These are phyloP conservation scores for Trypoxylon attenuatum DNA, from an alignment of 2,888 invertebrate genomes.

Conservation along the genomic window DNA sequence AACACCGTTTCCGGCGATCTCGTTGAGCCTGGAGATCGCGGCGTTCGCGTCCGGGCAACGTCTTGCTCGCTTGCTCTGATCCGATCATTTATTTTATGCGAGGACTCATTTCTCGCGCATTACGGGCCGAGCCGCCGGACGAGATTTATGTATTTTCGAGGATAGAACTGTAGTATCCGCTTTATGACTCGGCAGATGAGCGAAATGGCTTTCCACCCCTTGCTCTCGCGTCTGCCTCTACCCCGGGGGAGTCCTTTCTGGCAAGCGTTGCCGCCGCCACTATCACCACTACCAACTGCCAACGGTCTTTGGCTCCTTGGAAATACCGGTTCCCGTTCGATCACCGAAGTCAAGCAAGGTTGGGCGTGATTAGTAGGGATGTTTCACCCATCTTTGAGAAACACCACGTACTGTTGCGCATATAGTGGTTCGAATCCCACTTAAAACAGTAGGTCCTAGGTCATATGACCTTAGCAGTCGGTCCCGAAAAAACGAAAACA, in stretches of 20 bases:
- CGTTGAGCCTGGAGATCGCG: not conserved
- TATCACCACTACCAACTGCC: too few relatives aligned
- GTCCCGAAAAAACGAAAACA: too few relatives aligned
- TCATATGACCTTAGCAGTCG: too few relatives aligned
- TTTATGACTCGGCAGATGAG: constrained; percentile 72
- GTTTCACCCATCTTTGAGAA: too few relatives aligned
- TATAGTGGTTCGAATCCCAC: too few relatives aligned
- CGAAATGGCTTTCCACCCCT: constrained; percentile 61
- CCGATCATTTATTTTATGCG: constrained; percentile 58
- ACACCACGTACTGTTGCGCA: too few relatives aligned
- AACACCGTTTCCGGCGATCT: constrained; percentile 10
- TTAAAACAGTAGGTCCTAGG: too few relatives aligned
- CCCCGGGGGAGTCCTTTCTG: constrained; percentile 63
- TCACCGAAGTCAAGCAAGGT: too few relatives aligned
- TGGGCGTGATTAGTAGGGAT: too few relatives aligned
- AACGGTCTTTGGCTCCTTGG: too few relatives aligned
- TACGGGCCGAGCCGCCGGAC: constrained; percentile 31
- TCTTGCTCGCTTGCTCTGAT: constrained; percentile 46
- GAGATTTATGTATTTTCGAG: constrained; percentile 68
- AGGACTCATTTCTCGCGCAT: constrained; percentile 50
- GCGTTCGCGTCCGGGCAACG: not conserved
- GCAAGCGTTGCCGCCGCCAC: too few relatives aligned
- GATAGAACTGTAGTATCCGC: constrained; percentile 63
- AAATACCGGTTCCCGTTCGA: too few relatives aligned
- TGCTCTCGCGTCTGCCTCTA: constrained; percentile 25